Evolutionary conservation across 2,797 vertebrate species (phyloP), one percentile per base, ranked within the genome.

Genomic region (Molossus molossus): DNA sequence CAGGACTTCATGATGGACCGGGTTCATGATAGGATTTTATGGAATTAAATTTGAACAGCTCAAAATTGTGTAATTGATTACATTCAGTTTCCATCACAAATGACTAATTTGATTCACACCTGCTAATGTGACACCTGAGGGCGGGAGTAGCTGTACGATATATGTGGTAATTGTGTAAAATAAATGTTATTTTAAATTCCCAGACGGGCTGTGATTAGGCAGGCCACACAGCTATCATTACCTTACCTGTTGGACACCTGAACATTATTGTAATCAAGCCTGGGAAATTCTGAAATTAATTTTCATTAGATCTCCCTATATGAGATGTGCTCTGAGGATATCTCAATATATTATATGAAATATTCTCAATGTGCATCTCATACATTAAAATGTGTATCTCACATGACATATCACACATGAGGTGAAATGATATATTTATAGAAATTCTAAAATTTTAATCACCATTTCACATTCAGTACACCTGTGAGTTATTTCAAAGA

Each of bases 41-140:
- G 73, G 87, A 80, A 84, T 94, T 92, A 94, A 95, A 94, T 96
- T 20, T 88, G 88, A 94, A 86, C 91, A 94, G 45, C 85, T 95
- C 92, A 37, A 97, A 96, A 95, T 53, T 83, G 69, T 85, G 45
- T 95, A 96, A 96, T 85, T 97, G 96, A 96, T 97, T 94, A 69
- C 86, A 83, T 83, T 96, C 94, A n/a, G 33, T 81, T 95, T 90
- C 87, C 88, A 76, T 86, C 55, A 60, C 88, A 93, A 89, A 90
- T 97, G 91, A 84, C 94, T 89, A 80, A 96, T 94, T 91, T 91
- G 91, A 91, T 92, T 94, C 88, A 83, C 70, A 97, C 82, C 91
- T 97, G 88, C 94, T 90, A 57, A 60, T n/a, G 29, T 58, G 55
- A 80, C 94, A 95, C 77, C 94, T 95, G 92, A 70, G 73, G 14